Evolutionary conservation across 2,113 vertebrate species (phyloP).

Genomic region (Cynopterus brachyotis): DNA sequence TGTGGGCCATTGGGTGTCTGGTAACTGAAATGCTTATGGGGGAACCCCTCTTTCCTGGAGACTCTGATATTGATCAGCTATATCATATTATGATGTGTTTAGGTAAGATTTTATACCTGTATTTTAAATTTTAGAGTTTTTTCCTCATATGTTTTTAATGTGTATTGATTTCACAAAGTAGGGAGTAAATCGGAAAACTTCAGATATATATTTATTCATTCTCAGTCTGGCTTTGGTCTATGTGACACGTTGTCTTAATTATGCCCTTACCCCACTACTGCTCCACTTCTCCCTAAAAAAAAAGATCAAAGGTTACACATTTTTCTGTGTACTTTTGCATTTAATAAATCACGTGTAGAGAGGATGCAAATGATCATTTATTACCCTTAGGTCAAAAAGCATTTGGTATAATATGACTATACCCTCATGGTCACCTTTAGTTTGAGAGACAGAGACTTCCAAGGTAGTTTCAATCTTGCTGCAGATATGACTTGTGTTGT

Average conservation of each 20-base stretch:
- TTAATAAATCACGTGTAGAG: not conserved
- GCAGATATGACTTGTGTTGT: not conserved
- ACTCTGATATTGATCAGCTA: constrained; percentile 95
- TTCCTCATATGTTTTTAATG: not conserved
- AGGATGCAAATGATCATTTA: not conserved
- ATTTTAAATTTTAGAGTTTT: constrained; percentile 4
- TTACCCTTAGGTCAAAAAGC: not conserved
- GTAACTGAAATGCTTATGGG: constrained; percentile 92
- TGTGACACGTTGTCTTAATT: not conserved
- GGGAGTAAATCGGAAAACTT: not conserved
- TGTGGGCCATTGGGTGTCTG: constrained; percentile 93
- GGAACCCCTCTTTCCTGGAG: constrained; percentile 92
- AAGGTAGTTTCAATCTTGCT: not conserved
- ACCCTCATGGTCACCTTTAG: not conserved
- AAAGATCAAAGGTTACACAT: not conserved
- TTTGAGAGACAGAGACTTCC: not conserved
- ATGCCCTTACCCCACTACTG: not conserved
- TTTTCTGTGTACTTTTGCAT: not conserved
- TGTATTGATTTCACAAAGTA: constrained; percentile 3
- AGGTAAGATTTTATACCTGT: constrained; percentile 79
- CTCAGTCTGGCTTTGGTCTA: not conserved
- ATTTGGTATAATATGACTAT: not conserved
- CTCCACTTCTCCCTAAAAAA: not conserved
- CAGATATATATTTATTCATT: not conserved
- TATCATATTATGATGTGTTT: constrained; percentile 90